These are phyloP conservation scores for Acrobasis suavella DNA, from an alignment of 2,888 invertebrate species.

Conservation along the genomic window DNA sequence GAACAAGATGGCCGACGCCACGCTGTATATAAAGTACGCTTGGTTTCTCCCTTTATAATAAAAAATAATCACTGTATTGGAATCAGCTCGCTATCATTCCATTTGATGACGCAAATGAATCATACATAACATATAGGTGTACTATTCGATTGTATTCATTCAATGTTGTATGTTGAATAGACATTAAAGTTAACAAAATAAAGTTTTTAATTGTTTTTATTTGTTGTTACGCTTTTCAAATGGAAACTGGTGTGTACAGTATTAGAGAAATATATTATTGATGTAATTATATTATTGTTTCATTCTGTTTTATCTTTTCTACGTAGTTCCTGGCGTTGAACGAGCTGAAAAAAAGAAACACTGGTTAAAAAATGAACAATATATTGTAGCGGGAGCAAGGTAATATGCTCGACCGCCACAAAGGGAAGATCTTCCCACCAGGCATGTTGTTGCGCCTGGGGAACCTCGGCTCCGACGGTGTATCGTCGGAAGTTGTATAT, in stretches of 20 bases:
- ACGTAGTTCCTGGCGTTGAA: constrained; percentile 44
- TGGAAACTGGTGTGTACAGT: constrained; percentile 66
- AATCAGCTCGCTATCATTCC: constrained; percentile 80
- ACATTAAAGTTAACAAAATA: constrained; percentile 68
- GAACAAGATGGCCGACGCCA: constrained; percentile 41
- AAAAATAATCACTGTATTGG: constrained; percentile 38
- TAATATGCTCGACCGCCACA: no score
- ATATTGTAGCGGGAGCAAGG: no score
- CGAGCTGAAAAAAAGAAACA: constrained; percentile 32
- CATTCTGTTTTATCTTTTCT: constrained; percentile 43
- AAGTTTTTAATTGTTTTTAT: constrained; percentile 56
- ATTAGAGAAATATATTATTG: constrained; percentile 76
- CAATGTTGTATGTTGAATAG: constrained; percentile 76
- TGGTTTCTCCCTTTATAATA: constrained; percentile 41
- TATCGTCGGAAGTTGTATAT: no score
- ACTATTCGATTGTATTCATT: constrained; percentile 63
- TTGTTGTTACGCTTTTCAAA: constrained; percentile 51
- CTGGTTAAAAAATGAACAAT: no score
- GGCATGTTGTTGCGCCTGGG: no score
- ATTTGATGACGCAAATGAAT: constrained; percentile 55
- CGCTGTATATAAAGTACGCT: constrained; percentile 58
- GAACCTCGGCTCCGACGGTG: no score
- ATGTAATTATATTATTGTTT: constrained; percentile 58
- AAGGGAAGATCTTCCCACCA: no score
- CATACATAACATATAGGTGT: constrained; percentile 40